Base-by-base conservation (phyloP, 2,797 vertebrate genomes). In the Bryconaethiops microstoma region DNA sequence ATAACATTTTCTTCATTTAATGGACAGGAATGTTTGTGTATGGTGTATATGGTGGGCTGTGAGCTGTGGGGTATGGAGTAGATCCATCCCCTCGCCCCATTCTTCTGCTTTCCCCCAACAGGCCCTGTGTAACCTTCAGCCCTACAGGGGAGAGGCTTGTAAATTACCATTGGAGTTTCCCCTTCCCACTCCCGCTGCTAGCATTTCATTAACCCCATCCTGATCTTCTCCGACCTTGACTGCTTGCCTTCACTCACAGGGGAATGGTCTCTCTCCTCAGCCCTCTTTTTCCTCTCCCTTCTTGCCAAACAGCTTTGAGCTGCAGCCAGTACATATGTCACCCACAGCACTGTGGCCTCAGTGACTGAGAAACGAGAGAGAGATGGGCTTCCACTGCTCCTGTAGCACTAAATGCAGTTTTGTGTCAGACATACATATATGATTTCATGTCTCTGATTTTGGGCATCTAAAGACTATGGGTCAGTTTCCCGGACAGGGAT, bases 171-270 rank as follows among this genome's bases (percentile, higher is more conserved):
- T 82, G 83, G 84, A 80, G 81, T 79, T 87, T 82, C 86, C 83
- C 83, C 86, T 78, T 62, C 80, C 79, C 77, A 68, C 84, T 83
- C 88, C 89, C 74, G 88, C 90, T 88, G 88, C 77, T 86, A 80
- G 86, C 88, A 87, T 87, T 86, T 91, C 90, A 90, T 91, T 88
- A 91, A 89, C 90, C 87, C 87, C 89, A 90, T 88, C 87, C 89
- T 86, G 85, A 78, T 87, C 86, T 85, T 84, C 86, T 79, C 86
- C 86, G 88, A 90, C 87, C 88, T 88, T 90, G 89, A 90, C 86
- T 87, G 83, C 83, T 86, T 84, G 76, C 87, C 82, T 86, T 87
- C 88, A 87, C 86, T 90, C 90, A 88, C 86, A 86, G 82, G 88
- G 86, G 88, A 85, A 81, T 76, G 76, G 80, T 75, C 60, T 81